Evolutionary conservation across 2,797 vertebrate species (phyloP).

Genomic region (Cossypha caffra): DNA sequence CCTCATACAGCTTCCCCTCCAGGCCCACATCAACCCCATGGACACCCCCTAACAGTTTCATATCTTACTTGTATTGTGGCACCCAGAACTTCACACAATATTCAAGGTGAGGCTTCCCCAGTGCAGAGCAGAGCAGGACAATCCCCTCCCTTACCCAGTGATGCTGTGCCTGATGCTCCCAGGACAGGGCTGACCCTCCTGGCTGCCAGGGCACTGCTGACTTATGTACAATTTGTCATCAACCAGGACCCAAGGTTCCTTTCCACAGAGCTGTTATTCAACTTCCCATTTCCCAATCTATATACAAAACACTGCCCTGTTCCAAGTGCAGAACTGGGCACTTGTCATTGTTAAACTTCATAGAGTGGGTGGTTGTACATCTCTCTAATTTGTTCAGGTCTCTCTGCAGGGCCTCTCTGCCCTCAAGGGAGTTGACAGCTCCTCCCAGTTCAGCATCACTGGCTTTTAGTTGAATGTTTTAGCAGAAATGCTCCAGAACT

Average conservation of each 20-base stretch:
- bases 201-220: background rate
- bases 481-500: background rate
- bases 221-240: accelerated
- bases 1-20: background rate
- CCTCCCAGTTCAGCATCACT: background rate
- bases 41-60: accelerated
- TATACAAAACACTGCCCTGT: background rate
- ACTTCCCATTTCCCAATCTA: background rate
- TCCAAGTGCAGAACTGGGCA: background rate
- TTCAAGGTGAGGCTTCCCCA: accelerated
- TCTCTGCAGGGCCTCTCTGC: background rate
- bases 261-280: background rate
- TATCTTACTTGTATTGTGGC: accelerated
- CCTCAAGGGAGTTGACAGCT: background rate
- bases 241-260: background rate
- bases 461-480: background rate
- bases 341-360: background rate
- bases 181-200: background rate
- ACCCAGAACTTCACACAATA: accelerated
- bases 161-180: background rate
- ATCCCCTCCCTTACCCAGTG: accelerated
- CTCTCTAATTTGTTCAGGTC: background rate
- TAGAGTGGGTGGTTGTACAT: background rate
- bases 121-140: accelerated
- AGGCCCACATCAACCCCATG: background rate